A percentile compares a stretch with the other conserved stretches of the same genome.
These are phyloP conservation scores for Harpagoxenus sublaevis DNA, from an alignment of 2,888 invertebrate species.

Conservation along the genomic window DNA sequence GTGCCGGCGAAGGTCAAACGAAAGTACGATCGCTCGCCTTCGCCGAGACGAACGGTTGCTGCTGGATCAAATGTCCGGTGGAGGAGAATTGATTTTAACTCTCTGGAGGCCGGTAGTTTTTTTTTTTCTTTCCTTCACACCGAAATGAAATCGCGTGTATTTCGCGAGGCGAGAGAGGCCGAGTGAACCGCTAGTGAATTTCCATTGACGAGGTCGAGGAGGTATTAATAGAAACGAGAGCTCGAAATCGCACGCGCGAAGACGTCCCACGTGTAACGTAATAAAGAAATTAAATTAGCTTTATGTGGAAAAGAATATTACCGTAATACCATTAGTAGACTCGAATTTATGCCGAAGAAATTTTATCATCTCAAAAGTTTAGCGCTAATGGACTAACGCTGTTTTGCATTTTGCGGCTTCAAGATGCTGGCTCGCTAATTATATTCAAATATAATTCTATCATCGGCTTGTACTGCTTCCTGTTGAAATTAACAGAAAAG, in stretches of 20 bases:
- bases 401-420: not conserved
- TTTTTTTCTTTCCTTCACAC: not conserved
- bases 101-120: conserved; percentile 4
- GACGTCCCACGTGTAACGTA: not conserved
- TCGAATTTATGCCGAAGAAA: conserved; percentile 8
- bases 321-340: not conserved
- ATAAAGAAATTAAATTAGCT: not conserved
- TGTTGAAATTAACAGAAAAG: conserved; percentile 9
- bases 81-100: conserved; percentile 49
- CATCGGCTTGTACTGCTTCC: not conserved
- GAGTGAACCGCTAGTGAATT: conserved; percentile 13
- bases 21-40: conserved; percentile 50
- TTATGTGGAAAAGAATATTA: not conserved
- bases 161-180: not conserved
- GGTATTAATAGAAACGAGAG: conserved; percentile 2
- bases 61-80: conserved; percentile 42
- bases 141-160: not conserved
- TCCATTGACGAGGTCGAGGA: conserved; percentile 4
- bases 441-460: conserved; percentile 10
- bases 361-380: not conserved
- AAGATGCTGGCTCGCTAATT: not conserved
- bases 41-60: conserved; percentile 34
- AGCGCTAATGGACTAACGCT: not conserved
- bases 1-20: conserved; percentile 53
- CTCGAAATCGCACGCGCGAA: not conserved